A percentile compares a stretch with the other conserved stretches of the same genome.
Conservation (phyloP, 2,113 vertebrate species). For the Tyto alba region DNA sequence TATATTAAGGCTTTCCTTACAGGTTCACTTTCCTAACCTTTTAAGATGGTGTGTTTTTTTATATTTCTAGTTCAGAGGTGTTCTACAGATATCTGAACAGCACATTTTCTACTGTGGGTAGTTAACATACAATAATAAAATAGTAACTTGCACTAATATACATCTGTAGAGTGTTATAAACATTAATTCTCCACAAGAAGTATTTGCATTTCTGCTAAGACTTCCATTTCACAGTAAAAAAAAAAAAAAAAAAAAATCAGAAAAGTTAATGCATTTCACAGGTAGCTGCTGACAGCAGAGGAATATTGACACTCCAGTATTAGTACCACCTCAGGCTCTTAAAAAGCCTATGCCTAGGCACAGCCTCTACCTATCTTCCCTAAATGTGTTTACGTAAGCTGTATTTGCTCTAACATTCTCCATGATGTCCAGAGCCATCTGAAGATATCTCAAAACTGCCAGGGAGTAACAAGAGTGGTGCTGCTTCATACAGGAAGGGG, state of each 20-base stretch:
- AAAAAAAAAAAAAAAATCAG: not conserved
- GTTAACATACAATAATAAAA: not conserved
- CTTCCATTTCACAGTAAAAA: not conserved
- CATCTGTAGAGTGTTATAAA: not conserved
- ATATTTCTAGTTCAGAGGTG: not conserved
- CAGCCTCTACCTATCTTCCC: not conserved
- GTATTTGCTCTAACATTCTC: not conserved
- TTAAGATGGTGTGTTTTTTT: not conserved
- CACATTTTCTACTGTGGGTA: not conserved
- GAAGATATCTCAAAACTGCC: not conserved
- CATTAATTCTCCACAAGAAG: not conserved
- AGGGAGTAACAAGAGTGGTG: not conserved
- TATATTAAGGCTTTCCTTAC: not conserved
- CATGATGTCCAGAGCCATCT: not conserved
- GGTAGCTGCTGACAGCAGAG: not conserved
- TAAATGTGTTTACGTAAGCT: not conserved
- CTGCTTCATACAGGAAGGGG: not conserved
- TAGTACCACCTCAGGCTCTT: not conserved
- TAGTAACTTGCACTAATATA: not conserved
- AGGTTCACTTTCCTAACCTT: not conserved
- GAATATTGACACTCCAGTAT: not conserved
- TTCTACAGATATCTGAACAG: not conserved
- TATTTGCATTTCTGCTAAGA: not conserved
- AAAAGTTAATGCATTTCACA: not conserved
- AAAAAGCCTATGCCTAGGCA: not conserved